A percentile compares a stretch with the other conserved stretches of the same genome.
Conservation (phyloP, 2,113 vertebrate genomes). For the Emberiza fucata region DNA sequence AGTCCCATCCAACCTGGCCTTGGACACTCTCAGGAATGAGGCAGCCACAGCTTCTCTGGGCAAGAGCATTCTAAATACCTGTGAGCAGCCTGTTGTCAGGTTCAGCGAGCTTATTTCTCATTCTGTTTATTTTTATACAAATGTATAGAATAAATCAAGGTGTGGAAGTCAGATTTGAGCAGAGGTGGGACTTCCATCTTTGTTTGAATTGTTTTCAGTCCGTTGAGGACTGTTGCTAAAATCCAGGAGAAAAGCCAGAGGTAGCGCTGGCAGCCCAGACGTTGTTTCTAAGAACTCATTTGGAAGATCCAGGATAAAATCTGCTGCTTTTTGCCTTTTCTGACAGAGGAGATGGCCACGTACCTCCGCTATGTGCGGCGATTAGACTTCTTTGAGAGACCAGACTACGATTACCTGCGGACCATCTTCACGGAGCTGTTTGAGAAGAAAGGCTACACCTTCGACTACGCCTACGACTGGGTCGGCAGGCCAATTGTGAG, state of each 20-base stretch:
- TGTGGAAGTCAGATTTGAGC: neutral
- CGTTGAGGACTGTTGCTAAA: neutral
- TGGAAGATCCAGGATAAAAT: neutral
- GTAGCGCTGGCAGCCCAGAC: neutral
- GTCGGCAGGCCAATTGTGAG: conserved; percentile 97
- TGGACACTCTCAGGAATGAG: neutral
- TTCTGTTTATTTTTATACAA: neutral
- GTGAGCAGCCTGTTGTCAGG: neutral
- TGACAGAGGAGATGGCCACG: conserved; percentile 96
- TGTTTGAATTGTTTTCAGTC: neutral
- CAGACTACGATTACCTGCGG: conserved; percentile 95
- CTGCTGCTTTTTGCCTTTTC: neutral
- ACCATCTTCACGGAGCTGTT: conserved; percentile 97
- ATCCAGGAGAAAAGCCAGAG: neutral
- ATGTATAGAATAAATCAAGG: neutral
- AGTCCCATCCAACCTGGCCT: neutral
- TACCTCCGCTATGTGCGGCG: conserved; percentile 95
- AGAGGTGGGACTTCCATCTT: neutral
- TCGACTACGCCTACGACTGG: conserved; percentile 98
- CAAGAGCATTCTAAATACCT: neutral
- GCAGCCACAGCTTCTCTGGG: neutral
- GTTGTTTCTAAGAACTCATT: neutral
- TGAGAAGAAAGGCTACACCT: conserved; percentile 95
- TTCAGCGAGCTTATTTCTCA: neutral
- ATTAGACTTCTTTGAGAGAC: conserved; percentile 98